These are phyloP conservation scores for Ictalurus furcatus DNA, from an alignment of 2,113 vertebrate genomes.

Conservation along the genomic window DNA sequence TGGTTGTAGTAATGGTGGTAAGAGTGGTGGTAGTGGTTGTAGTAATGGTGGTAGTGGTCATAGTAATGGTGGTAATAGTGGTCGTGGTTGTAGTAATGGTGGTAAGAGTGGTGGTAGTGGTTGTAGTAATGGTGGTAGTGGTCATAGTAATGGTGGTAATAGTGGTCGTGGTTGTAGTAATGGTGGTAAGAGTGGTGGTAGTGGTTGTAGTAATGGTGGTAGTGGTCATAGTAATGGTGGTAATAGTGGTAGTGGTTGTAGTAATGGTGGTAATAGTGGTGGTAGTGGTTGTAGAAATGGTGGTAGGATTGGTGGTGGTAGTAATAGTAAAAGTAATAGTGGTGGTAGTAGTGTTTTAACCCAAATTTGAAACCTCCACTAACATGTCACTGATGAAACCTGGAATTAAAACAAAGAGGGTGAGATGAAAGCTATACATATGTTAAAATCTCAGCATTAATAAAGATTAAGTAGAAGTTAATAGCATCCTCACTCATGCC, in stretches of 20 bases:
- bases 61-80: not conserved
- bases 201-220: no score
- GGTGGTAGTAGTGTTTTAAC: not conserved
- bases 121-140: not conserved
- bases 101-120: not conserved
- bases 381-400: conserved; percentile 70
- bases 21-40: not conserved
- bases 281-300: not conserved
- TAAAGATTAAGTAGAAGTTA: conserved; percentile 99
- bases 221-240: not conserved
- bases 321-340: no score
- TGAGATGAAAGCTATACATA: conserved; percentile 87
- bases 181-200: not conserved
- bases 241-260: not conserved
- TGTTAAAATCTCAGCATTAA: conserved; percentile 95
- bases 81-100: not conserved
- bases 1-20: not conserved
- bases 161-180: not conserved
- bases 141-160: not conserved
- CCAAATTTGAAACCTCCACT: conserved; percentile 56
- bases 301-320: not conserved
- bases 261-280: not conserved
- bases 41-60: not conserved
- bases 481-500: conserved; percentile 97
- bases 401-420: conserved; percentile 69